phyloP scores from a whole-genome alignment of 2,888 invertebrate genomes.

The Atrina japonica region DNA sequence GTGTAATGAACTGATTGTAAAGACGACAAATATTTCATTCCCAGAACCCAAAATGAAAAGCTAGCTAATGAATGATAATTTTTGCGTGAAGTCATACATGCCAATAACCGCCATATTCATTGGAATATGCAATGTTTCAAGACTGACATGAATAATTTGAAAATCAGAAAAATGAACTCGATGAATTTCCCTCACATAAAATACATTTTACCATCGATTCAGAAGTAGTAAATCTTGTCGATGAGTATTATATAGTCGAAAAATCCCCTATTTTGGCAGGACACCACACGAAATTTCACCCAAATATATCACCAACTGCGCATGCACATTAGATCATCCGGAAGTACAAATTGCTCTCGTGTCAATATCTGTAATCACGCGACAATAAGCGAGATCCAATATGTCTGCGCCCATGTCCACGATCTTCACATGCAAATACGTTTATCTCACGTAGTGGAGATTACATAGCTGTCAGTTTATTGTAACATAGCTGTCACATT shows the following conservation, averaged over 20 bases:
- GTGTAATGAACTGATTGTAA: not conserved
- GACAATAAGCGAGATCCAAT: conserved; percentile 11
- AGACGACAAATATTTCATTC: not conserved
- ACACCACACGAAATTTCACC: conserved; percentile 24
- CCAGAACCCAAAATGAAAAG: not conserved
- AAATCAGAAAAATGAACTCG: no score
- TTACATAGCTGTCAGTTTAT: not conserved
- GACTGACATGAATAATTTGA: conserved; percentile 5
- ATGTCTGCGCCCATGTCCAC: conserved; percentile 41
- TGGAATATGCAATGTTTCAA: conserved; percentile 7
- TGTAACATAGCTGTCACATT: no score
- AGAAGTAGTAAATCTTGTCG: conserved; percentile 1
- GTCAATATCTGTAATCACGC: no score
- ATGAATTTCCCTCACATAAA: no score
- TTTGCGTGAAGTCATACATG: conserved; percentile 54
- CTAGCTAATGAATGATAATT: conserved; percentile 62
- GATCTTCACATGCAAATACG: no score
- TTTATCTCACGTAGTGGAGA: not conserved
- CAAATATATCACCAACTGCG: conserved; percentile 17
- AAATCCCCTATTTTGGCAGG: conserved; percentile 24
- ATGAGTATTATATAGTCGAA: not conserved
- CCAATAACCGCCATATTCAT: conserved; percentile 60
- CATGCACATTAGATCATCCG: conserved; percentile 43
- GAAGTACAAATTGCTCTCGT: not conserved
- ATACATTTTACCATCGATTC: no score